phyloP scores from a whole-genome alignment of 2,113 vertebrate genomes.

The Sorex fumeus region DNA sequence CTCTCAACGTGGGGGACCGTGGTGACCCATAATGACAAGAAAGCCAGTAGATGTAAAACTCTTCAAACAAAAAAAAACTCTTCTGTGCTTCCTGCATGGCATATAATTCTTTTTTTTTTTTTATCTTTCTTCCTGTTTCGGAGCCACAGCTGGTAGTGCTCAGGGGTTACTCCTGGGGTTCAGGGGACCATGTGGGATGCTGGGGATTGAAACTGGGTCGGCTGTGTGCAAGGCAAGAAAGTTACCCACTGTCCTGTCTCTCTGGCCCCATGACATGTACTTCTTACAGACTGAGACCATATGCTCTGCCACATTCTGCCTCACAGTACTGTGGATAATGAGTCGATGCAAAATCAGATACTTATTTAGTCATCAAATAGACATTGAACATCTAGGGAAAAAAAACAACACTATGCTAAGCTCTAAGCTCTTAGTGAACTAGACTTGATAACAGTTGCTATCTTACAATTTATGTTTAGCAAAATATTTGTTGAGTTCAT shows the following conservation, averaged over 20 bases:
- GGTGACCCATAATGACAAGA: neutral
- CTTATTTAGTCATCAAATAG: neutral
- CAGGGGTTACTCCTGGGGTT: too few relatives aligned
- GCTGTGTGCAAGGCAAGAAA: too few relatives aligned
- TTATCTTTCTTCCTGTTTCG: too few relatives aligned
- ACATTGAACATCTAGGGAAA: neutral
- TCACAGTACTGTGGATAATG: neutral
- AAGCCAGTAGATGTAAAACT: neutral
- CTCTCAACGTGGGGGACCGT: neutral
- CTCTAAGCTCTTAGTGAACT: neutral
- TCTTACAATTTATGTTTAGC: slow-evolving; percentile 15
- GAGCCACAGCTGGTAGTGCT: too few relatives aligned
- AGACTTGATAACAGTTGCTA: neutral
- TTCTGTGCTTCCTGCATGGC: neutral
- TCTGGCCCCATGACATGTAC: neutral
- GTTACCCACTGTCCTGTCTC: neutral
- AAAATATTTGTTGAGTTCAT: neutral
- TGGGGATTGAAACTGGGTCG: too few relatives aligned
- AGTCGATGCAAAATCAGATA: neutral
- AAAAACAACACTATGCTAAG: neutral
- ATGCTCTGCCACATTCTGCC: neutral
- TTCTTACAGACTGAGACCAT: neutral
- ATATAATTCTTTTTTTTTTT: too few relatives aligned
- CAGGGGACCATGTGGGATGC: too few relatives aligned
- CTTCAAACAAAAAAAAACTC: too few relatives aligned